phyloP scores from a whole-genome alignment of 2,113 vertebrate genomes.

The Odontophorus gujanensis region DNA sequence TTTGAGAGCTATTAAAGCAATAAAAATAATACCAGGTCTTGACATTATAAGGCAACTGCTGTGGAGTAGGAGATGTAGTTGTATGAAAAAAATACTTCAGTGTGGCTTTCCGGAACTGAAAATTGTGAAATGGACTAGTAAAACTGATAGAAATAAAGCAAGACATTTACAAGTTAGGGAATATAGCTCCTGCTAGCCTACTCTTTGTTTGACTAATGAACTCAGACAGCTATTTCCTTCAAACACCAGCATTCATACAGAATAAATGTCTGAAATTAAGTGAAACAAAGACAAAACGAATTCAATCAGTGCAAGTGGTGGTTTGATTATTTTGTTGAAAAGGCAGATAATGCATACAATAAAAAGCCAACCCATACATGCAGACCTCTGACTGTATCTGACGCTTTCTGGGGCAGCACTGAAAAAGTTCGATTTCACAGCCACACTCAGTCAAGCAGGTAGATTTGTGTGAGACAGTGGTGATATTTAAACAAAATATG shows the following conservation, averaged over 20 bases:
- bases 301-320: neutral
- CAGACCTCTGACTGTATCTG: neutral
- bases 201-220: neutral
- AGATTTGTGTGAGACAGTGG: neutral
- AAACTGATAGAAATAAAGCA: neutral
- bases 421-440: neutral
- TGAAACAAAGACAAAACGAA: neutral
- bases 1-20: neutral
- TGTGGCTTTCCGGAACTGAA: neutral
- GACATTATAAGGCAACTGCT: neutral
- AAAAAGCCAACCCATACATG: neutral
- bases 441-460: neutral
- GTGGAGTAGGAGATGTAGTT: neutral
- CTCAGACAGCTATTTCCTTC: neutral
- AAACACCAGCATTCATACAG: conserved; percentile 25
- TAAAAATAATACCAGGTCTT: neutral
- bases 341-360: neutral
- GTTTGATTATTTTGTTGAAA: neutral
- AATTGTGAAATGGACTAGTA: neutral
- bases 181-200: neutral
- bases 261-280: conserved; percentile 22
- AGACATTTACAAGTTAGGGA: conserved; percentile 1
- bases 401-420: neutral
- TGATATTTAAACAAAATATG: neutral
- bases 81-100: neutral